A percentile compares a stretch with the other conserved stretches of the same genome.
These are phyloP conservation scores for Poecilia picta DNA, from an alignment of 2,797 vertebrate genomes.

Conservation along the genomic window DNA sequence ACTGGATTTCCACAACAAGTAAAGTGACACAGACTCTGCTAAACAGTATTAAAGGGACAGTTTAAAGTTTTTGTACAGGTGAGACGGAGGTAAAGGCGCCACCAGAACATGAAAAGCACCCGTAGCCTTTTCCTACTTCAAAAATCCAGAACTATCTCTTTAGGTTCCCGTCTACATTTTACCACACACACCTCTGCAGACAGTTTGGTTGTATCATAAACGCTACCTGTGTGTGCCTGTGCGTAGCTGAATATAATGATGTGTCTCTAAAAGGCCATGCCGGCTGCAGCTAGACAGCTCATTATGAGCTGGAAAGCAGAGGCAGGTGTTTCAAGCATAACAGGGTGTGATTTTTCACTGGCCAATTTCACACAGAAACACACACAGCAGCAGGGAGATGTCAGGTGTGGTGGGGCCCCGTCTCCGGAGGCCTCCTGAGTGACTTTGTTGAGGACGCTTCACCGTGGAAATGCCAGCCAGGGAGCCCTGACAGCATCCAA, in stretches of 20 bases:
- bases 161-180: constrained; percentile 31
- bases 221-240: constrained; percentile 16
- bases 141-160: neutral
- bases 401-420: constrained; percentile 62
- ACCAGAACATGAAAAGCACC: neutral
- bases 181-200: constrained; percentile 24
- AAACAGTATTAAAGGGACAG: neutral
- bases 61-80: neutral
- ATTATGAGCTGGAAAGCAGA: constrained; percentile 73
- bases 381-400: constrained; percentile 36
- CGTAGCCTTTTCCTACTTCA: neutral
- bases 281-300: constrained; percentile 74
- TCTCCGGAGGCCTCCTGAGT: constrained; percentile 68
- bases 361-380: constrained; percentile 61
- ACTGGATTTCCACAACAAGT: neutral
- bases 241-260: constrained; percentile 60
- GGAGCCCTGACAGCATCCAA: constrained; percentile 62
- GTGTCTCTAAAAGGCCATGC: constrained; percentile 58
- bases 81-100: neutral
- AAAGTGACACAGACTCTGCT: neutral
- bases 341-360: constrained; percentile 61
- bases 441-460: constrained; percentile 80
- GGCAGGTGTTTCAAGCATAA: constrained; percentile 77
- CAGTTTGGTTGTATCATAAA: constrained; percentile 28
- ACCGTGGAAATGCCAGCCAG: constrained; percentile 73